Base-by-base conservation (phyloP, 2,888 invertebrate species). In the Tenthredo distinguenda region DNA sequence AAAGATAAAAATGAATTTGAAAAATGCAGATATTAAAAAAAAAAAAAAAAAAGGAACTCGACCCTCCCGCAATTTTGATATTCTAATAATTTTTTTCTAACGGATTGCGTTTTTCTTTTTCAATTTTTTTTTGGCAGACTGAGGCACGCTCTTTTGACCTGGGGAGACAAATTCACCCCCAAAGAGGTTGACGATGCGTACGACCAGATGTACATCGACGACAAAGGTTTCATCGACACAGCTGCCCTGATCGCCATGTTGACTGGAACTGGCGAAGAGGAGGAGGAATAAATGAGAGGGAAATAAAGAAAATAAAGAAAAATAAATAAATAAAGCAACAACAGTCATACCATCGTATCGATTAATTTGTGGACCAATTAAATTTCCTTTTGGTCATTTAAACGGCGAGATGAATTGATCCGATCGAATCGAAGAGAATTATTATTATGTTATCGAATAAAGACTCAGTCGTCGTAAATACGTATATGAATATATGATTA, bases 151-250 rank as follows among this genome's bases (percentile, higher is more conserved):
- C 96, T 98, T 93, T 97, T 97, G 96, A 97, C 97, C 95, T 98
- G 97, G 96, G 98, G 98, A 90, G 98, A 98, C 93, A 98, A 98
- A 95, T 98, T 98, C 96, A 95, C 96, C 94, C 95, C 96, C 91
- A 96, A 97, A 93, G 98, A 98, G 94, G 97, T 97, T 92, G 97
- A 98, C 94, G 98, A 98, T 93, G 98, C 98, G 88, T 98, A 96
- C 95, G 98, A 98, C 94, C 97, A 98, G 94, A 98, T 98, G 96
- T 97, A 97, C 87, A 97, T 98, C 93, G 98, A 98, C 94, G 97
- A 97, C 94, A 96, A 97, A 93, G 98, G 98, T 94, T 96, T 96
- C 95, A 98, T 98, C 94, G 98, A 98, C 95, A 98, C 98, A 94
- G 95, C 94, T 91, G 97, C 97, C 94, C 96, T 98, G 91, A 97